Evolutionary conservation across 2,888 invertebrate species (phyloP), one percentile per base, ranked within the genome.

Genomic region (Perizoma affinitatum): DNA sequence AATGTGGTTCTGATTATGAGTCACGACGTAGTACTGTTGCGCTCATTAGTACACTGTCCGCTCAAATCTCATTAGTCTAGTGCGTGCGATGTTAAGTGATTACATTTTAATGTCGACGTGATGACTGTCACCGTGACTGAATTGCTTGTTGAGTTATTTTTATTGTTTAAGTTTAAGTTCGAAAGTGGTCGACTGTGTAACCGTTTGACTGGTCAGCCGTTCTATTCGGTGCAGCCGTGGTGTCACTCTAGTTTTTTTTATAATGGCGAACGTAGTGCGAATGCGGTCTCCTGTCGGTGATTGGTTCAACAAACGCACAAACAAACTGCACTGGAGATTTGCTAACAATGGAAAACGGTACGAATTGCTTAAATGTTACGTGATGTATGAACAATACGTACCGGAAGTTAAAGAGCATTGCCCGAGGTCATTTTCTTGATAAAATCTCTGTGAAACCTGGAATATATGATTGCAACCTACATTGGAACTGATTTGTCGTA

Each of bases 51-150:
- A 86, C 83, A 78, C 81, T 83, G 88, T 86, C 83, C 79, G 78
- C 84, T 87, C 81, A 89, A 89, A 90, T 89, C 88, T 88, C 88
- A 89, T 91, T 91, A 88, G 85, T 87, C 80, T 82, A 79, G 86
- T 88, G 88, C 87, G 88, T 88, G 87, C 86, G 82, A 78, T 86
- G 86, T 86, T 86, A 87, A 89, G 86, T 88, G 88, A 89, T 88
- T 89, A 90, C 84, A 84, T 88, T 88, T 86, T 86, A 86, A 86
- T 84, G 84, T 83, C 73, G 69, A 72, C 78, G 76, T 75, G 74
- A 73, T 73, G 72, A 58, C 74, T 78, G 84, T 79, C 81, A 76
- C 80, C 76, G 78, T 82, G 80, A 76, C 78, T 77, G 73, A 78
- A 79, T 79, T 74, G 76, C 73, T 78, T 82, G 7, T 83, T 84